Conservation (phyloP, 2,888 invertebrate genomes). For the Dryomyza anilis region DNA sequence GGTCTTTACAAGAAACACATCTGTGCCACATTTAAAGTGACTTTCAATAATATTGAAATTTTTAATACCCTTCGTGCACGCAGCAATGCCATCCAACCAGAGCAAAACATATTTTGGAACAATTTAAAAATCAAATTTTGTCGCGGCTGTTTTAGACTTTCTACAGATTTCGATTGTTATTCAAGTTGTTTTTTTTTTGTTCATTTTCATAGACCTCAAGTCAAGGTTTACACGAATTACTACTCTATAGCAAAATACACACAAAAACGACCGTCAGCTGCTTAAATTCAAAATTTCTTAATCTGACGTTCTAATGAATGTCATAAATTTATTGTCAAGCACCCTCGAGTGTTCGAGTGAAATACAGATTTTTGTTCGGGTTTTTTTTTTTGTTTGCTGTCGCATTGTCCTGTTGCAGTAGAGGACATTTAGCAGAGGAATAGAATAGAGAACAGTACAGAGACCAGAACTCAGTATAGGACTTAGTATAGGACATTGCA, state of each 20-base stretch:
- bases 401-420: no score
- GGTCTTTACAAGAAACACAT: slow-evolving; percentile 38
- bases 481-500: not conserved
- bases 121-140: not conserved
- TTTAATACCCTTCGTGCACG: not conserved
- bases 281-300: slow-evolving; percentile 50
- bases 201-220: slow-evolving; percentile 34
- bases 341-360: slow-evolving; percentile 36
- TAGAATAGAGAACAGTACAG: no score
- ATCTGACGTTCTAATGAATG: slow-evolving; percentile 60
- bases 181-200: slow-evolving; percentile 3
- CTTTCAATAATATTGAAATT: slow-evolving; percentile 44
- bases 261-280: slow-evolving; percentile 51
- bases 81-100: slow-evolving; percentile 2
- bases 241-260: slow-evolving; percentile 34
- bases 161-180: no score
- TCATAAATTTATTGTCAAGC: slow-evolving; percentile 58
- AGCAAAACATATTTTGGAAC: slow-evolving; percentile 5
- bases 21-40: slow-evolving; percentile 47
- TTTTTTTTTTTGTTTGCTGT: slow-evolving; percentile 8
- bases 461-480: no score
- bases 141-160: not conserved
- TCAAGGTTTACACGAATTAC: slow-evolving; percentile 44
- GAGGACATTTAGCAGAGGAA: no score
- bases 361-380: not conserved